Conservation (phyloP, 2,888 invertebrate species). For the Blomia tropicalis region DNA sequence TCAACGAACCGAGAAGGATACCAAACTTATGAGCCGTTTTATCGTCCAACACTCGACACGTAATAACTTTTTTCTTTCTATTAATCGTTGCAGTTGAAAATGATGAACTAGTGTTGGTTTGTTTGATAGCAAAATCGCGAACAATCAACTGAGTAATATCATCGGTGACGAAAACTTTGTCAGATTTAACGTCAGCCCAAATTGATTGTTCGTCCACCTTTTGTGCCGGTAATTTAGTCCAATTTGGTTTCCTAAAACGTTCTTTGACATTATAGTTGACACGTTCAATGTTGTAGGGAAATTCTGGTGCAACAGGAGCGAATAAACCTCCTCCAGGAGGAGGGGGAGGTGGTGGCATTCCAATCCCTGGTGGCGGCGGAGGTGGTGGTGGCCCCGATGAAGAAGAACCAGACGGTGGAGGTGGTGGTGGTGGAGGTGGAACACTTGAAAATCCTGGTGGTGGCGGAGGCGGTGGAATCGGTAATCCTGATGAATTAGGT, state of each 20-base stretch:
- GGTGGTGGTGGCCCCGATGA: conserved; percentile 37
- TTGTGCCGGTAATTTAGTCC: conserved; percentile 64
- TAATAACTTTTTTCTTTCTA: conserved; percentile 60
- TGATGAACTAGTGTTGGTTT: conserved; percentile 43
- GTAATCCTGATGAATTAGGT: conserved; percentile 34
- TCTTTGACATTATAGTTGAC: conserved; percentile 78
- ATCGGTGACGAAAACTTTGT: conserved; percentile 59
- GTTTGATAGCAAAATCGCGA: conserved; percentile 70
- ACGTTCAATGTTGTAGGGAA: conserved; percentile 59
- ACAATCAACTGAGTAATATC: conserved; percentile 69
- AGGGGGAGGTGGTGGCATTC: conserved; percentile 43
- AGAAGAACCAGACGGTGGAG: conserved; percentile 33
- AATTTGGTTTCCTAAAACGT: conserved; percentile 80
- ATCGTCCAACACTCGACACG: conserved; percentile 73
- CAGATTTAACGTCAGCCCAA: conserved; percentile 85
- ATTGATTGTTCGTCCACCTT: conserved; percentile 83
- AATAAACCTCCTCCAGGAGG: conserved; percentile 38
- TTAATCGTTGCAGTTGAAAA: conserved; percentile 27
- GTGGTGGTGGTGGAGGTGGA: conserved; percentile 27
- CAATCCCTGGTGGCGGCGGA: conserved; percentile 40
- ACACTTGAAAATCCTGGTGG: conserved; percentile 19
- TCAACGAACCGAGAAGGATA: conserved; percentile 41
- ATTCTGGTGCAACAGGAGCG: conserved; percentile 32
- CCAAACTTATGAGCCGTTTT: conserved; percentile 71
- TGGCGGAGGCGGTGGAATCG: conserved; percentile 27